Evolutionary conservation across 2,797 vertebrate genomes (phyloP), one percentile per base, ranked within the genome.

Genomic region (Fistularia commersonii): DNA sequence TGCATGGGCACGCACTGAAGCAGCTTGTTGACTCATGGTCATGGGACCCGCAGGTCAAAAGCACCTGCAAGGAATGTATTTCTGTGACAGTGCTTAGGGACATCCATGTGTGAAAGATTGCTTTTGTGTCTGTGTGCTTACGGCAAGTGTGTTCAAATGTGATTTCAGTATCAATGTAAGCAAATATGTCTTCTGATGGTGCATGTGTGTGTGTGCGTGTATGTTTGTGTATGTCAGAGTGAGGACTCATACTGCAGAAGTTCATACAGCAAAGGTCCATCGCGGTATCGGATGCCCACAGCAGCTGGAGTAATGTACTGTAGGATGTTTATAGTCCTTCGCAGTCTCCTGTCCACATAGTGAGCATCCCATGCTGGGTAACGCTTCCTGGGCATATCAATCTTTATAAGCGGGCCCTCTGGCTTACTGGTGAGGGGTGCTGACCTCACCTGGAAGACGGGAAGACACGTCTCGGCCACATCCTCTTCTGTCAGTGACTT

Each of bases 331-430:
- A 99, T 97, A 88, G 97, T 98, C 90, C 96, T 96, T 80, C 97
- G 93, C 81, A 99, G 92, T 55, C 97, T 93, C 81, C 97, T 88
- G 93, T 99, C 97, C 81, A 99, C 96, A 77, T 97, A 98, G 89
- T 99, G 97, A 36, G 96, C 97, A 57, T 99, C 97, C 97, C 97
- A 99, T 38, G 97, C 97, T 2, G 97, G 97, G 66, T 99, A 99
- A 48, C 94, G 91, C 76, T 99, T 99, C 85, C 97, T 92, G 66
- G 96, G 96, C 94, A 99, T 99, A 90, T 99, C 97, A 81, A 99
- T 98, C 84, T 98, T 98, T 89, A 99, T 99, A 46, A 99, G 93
- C 46, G 96, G 96, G 64, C 96, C 97, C 81, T 98, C 96, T 0
- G 90, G 89, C 66, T 84, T 82, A 59, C 77, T 82, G 44, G 90